Base-by-base conservation (phyloP, 2,113 vertebrate species). In the Thamnophis sirtalis region DNA sequence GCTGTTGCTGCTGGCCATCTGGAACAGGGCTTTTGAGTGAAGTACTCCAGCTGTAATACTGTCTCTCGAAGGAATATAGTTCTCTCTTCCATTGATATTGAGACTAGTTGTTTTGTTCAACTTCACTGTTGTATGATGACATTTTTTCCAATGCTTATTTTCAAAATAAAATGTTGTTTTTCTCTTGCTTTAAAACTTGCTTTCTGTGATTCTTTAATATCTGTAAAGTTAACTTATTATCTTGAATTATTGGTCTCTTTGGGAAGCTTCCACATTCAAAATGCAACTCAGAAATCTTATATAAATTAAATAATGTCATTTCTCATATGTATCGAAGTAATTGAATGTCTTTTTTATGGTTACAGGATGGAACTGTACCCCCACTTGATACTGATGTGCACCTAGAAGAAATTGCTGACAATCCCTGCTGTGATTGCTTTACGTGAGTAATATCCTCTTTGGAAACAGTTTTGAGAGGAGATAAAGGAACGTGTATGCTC, bases 291-390 rank as follows among this genome's bases (percentile, higher is more conserved):
- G 73, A 38, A 80, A 38, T 80, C 33, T 80, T 80, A 43, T 80
- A 80, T 19, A 73, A 73, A 73, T 17, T 33, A 80, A 80, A 80
- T 80, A 43, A 43, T 80, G 19, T 80, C 33, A 21, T 43, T 80
- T 80, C 73, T 43, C 33, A 80, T 80, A 43, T 3, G 33, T 21
- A 21, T 80, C 8, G 21, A 80, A 80, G 33, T 43, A 6, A 43
- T 80, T 22, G 33, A 43, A 80, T 43, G 33, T 8, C 33, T 80
- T 19, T 80, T 43, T 80, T 80, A 80, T 48, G 91, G 56, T 88
- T 89, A 68, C 58, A 99, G 99, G 97, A 97, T 1, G 99, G 99
- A 9, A 99, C 97, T 43, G 97, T 93, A 91, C 99, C 99, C 60
- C 97, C 94, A 6, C 95, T 99, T 86, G 98, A 97, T 13, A 53